Evolutionary conservation across 2,797 vertebrate species (phyloP), one percentile per base, ranked within the genome.

Genomic region (Mustela erminea): DNA sequence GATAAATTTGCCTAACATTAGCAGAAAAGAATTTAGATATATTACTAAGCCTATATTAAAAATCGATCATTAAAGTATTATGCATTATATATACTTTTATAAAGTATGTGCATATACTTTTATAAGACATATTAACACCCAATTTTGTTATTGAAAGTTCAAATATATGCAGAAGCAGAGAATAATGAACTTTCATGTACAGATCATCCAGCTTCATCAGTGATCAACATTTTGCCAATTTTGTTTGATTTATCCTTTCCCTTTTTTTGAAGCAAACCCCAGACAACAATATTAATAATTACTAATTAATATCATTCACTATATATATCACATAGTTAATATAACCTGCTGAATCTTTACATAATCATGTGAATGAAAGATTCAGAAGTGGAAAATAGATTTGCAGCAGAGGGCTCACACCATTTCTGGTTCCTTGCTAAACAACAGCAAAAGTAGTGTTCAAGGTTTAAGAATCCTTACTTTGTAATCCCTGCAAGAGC

Each of bases 41-140:
- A 86, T 93, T 75, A 23, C 66, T 87, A 94, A 85, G 46, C 7
- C 5, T 87, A 60, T 32, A n/a, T 96, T 96, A 83, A 96, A 85
- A 87, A 80, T 52, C 78, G 15, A 91, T 96, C 23, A 25, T 58
- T 25, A 11, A 58, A 25, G 56, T 58, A 58, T 58, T 58, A 58
- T 25, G 21, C 21, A 25, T 58, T 58, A 25, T 58, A 58, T 58
- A 23, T 58, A 25, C 56, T 58, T 58, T 72, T 25, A 12, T 38
- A 70, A 89, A 62, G 27, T 68, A 21, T 21, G 38, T 58, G 3
- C 10, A 38, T 78, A 2, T 58, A 58, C 56, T 58, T 58, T 66
- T 25, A 12, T 43, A 70, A 89, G 15, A 21, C 17, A 72, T 77
- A 46, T 70, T 70, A 41, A 54, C 66, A 54, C 41, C 15, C 6